Base-by-base conservation (phyloP, 2,113 vertebrate species). In the Mobula hypostoma region DNA sequence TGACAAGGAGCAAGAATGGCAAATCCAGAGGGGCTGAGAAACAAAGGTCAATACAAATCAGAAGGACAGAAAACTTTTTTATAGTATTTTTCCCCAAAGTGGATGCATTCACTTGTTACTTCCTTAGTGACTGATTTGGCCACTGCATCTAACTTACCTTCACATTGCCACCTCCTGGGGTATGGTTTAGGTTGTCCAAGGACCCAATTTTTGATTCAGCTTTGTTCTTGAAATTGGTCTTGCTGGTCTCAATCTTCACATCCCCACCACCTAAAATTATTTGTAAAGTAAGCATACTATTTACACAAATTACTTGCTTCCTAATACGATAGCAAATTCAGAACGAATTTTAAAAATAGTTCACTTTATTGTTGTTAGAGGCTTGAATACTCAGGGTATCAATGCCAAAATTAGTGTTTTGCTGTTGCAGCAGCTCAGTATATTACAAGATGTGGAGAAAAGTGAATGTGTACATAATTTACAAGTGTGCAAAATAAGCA, bases 161-260 rank as follows among this genome's bases (percentile, higher is more conserved):
- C 94, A 97, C 7, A 0, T 96, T 94, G 14, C 97, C 98, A 94
- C 97, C 98, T 0, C 97, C 97, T 0, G 98, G 97, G 17, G 95
- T 95, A 94, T 98, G 97, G 93, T 97, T 97, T 95, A 98, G 95
- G 0, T 97, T 98, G 95, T 99, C 99, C 95, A 97, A 96, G 7
- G 98, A 98, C 0, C 97, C 97, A 95, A 98, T 97, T 95, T 99
- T 99, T 66, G 98, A 97, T 94, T 98, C 97, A 85, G 97, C 97
- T 96, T 98, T 98, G 95, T 98, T 98, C 96, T 98, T 99, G 94
- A 97, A 97, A 96, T 96, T 98, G 95, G 98, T 94, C 95, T 98
- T 99, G 96, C 98, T 98, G 94, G 97, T 97, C 95, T 98, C 98
- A 0, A 98, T 98, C 96, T 99, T 99, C 95, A 98, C 96, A 0